These are phyloP conservation scores for Altica lythri DNA, from an alignment of 2,888 invertebrate species.

Conservation along the genomic window DNA sequence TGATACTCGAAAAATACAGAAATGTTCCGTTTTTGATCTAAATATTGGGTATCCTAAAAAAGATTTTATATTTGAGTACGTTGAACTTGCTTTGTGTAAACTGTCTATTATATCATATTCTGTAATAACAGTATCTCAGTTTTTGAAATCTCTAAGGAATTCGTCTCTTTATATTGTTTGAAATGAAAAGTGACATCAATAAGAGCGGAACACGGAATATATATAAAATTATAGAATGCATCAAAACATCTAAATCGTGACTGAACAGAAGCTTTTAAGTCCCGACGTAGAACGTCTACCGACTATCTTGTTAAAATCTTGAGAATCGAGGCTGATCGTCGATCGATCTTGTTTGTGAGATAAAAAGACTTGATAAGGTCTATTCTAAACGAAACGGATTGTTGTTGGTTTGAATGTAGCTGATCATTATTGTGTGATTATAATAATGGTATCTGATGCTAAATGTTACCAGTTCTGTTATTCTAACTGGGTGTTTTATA, in stretches of 20 bases:
- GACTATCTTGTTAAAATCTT: constrained; percentile 27
- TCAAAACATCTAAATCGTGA: constrained; percentile 30
- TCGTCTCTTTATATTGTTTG: too few species aligned
- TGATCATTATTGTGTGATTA: neutral
- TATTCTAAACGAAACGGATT: neutral
- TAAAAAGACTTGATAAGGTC: constrained; percentile 9
- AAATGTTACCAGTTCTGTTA: too few species aligned
- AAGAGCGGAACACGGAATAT: neutral
- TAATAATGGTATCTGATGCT: neutral
- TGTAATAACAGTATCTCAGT: too few species aligned
- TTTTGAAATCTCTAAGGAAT: too few species aligned
- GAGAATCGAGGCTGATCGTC: constrained; percentile 11
- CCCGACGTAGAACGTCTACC: constrained; percentile 27
- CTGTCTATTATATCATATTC: too few species aligned
- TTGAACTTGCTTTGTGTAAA: too few species aligned
- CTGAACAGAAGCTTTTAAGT: constrained; percentile 32
- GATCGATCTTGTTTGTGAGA: constrained; percentile 15
- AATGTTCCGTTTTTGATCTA: too few species aligned
- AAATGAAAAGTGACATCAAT: neutral
- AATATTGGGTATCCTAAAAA: too few species aligned
- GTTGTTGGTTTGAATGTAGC: constrained; percentile 1
- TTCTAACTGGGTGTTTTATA: too few species aligned
- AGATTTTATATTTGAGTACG: too few species aligned
- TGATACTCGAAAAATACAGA: too few species aligned
- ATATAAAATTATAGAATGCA: constrained; percentile 32